phyloP scores from a whole-genome alignment of 2,797 vertebrate genomes.

The Syngnathus rostellatus region DNA sequence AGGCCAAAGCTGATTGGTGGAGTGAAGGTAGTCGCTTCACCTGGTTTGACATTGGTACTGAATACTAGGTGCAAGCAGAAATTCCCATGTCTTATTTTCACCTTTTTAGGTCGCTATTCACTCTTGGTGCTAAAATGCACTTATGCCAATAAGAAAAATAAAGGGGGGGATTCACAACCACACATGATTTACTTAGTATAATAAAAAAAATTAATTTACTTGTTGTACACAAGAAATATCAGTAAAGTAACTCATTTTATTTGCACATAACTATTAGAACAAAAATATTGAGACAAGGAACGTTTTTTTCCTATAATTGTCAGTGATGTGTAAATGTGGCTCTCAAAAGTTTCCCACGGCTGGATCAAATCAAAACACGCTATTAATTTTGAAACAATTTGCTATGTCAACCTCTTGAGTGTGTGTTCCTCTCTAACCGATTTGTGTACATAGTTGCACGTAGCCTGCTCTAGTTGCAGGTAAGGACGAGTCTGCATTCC shows the following conservation, averaged over 20 bases:
- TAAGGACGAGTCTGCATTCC: constrained; percentile 47
- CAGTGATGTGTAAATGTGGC: background rate
- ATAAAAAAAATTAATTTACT: background rate
- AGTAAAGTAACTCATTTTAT: background rate
- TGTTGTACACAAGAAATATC: background rate
- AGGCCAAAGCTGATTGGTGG: constrained; percentile 50
- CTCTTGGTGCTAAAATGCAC: background rate
- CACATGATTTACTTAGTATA: background rate
- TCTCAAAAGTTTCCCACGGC: background rate
- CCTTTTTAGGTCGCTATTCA: background rate
- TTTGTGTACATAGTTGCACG: constrained; percentile 19
- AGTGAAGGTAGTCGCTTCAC: constrained; percentile 27
- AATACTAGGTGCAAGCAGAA: background rate
- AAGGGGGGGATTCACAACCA: background rate
- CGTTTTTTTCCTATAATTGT: too few relatives aligned
- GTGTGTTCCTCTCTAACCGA: background rate
- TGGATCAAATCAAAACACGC: background rate
- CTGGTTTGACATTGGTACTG: constrained; percentile 16
- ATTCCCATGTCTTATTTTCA: background rate
- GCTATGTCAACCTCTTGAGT: background rate
- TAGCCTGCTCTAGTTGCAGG: constrained; percentile 44
- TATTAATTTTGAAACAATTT: background rate
- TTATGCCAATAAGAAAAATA: background rate
- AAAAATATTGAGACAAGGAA: too few relatives aligned
- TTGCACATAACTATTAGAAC: background rate